Percentiles rank a stretch among this genome's conserved stretches.
phyloP scores from a whole-genome alignment of 2,113 vertebrate species.

The Podilymbus podiceps region DNA sequence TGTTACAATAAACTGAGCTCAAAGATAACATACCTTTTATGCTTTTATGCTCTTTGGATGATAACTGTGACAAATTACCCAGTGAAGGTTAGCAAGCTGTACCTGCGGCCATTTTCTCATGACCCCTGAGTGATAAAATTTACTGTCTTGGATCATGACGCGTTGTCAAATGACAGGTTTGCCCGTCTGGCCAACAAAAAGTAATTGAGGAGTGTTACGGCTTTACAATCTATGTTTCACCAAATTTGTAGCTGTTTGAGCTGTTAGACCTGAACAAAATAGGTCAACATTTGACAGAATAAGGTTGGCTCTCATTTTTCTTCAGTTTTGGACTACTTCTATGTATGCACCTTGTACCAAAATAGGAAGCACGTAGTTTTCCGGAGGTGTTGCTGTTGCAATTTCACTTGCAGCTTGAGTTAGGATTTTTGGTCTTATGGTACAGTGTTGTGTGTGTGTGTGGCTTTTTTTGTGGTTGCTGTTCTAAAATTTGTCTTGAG shows the following conservation, averaged over 20 bases:
- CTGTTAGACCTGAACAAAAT: constrained; percentile 78
- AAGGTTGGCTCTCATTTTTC: constrained; percentile 48
- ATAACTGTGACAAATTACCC: constrained; percentile 82
- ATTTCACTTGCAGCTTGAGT: not conserved
- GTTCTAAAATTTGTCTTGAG: not conserved
- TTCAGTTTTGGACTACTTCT: constrained; percentile 14
- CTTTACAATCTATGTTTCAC: constrained; percentile 73
- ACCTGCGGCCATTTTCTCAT: constrained; percentile 79
- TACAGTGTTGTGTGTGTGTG: not conserved
- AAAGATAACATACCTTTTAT: constrained; percentile 74
- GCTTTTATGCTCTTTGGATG: constrained; percentile 75
- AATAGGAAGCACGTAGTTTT: not conserved
- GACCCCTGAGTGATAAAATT: constrained; percentile 77
- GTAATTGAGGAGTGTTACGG: constrained; percentile 78
- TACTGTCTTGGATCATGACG: constrained; percentile 73
- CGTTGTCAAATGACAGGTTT: constrained; percentile 78
- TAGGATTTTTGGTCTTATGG: not conserved
- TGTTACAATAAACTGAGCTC: constrained; percentile 73
- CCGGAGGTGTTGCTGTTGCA: not conserved
- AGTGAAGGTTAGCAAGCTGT: constrained; percentile 70
- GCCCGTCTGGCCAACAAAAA: constrained; percentile 75
- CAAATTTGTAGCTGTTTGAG: constrained; percentile 74
- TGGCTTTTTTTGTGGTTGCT: not conserved
- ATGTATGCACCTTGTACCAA: not conserved
- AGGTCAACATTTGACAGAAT: constrained; percentile 73